These are phyloP conservation scores for Micrasema longulum DNA, from an alignment of 1,140 invertebrate genomes.

Conservation along the genomic window DNA sequence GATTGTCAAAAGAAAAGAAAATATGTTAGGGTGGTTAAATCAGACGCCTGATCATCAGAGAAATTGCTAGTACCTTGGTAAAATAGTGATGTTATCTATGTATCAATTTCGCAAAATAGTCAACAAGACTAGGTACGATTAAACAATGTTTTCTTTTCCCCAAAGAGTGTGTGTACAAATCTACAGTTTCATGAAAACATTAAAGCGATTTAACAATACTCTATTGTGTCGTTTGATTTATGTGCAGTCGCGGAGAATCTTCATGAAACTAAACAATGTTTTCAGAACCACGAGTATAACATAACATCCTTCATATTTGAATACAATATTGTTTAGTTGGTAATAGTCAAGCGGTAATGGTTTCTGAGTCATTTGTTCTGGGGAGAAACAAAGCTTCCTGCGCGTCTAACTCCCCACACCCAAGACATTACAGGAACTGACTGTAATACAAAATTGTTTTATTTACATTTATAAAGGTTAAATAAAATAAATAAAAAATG, in stretches of 20 bases:
- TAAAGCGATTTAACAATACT: not conserved
- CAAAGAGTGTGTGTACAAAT: not conserved
- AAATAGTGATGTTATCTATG: not conserved
- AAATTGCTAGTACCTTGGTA: not conserved
- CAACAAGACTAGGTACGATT: no score
- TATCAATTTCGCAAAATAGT: not conserved
- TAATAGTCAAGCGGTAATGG: constrained; percentile 25
- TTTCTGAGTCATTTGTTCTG: constrained; percentile 20
- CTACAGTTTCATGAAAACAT: not conserved
- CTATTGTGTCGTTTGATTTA: constrained; percentile 18
- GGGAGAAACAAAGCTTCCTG: constrained; percentile 3
- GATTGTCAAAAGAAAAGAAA: no score
- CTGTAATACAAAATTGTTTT: no score
- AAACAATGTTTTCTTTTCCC: no score
- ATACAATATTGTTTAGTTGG: constrained; percentile 20
- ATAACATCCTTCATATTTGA: constrained; percentile 21
- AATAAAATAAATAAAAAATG: no score
- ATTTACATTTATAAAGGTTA: no score
- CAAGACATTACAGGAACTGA: not conserved
- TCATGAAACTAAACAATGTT: constrained; percentile 21
- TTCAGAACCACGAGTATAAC: constrained; percentile 1
- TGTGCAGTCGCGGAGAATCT: constrained; percentile 14
- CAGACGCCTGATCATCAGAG: not conserved
- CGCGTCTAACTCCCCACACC: not conserved
- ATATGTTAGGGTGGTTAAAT: no score